Evolutionary conservation across 2,888 invertebrate species (phyloP), one percentile per base, ranked within the genome.

Genomic region (Acrocyrtus sp.): DNA sequence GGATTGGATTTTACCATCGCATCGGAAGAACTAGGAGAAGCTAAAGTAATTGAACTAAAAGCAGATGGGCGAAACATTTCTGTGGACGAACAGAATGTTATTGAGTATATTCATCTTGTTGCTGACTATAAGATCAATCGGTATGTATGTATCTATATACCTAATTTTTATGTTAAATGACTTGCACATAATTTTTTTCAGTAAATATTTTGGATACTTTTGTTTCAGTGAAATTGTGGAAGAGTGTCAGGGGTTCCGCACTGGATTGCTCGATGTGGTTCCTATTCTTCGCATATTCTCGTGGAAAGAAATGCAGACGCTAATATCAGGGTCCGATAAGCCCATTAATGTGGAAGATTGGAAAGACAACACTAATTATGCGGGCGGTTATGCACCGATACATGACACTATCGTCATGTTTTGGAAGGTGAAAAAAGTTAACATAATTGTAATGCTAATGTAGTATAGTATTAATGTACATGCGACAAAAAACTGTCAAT

Each of bases 51-150:
- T 70, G 98, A 98, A 83, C 85, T 99, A 72, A 97, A 96, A 84
- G 91, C 94, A 0, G 91, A 92, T 72, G 99, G 98, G 1, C 87
- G 91, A 54, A 92, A 94, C 83, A 95, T 96, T 83, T 89, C 92
- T 10, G 98, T 99, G 0, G 96, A 94, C 10, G 91, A 91, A 78
- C 90, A 91, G 80, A 99, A 99, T 87, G 90, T 95, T 74, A 93
- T 97, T 83, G 97, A 98, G 85, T 99, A 98, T 84, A 94, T 99
- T 80, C 96, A 98, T 84, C 86, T 95, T 78, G 92, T 98, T 86
- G 97, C 98, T 0, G 96, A 98, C 86, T 96, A 94, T 83, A 96
- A 96, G 85, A 87, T 98, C 62, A 98, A 98, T 85, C 92, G 84
- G 81, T 96, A 96, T 87, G 91, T 94, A 77, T 19, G n/a, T n/a